Conservation (phyloP, 1,140 invertebrate genomes). For the Apis florea region DNA sequence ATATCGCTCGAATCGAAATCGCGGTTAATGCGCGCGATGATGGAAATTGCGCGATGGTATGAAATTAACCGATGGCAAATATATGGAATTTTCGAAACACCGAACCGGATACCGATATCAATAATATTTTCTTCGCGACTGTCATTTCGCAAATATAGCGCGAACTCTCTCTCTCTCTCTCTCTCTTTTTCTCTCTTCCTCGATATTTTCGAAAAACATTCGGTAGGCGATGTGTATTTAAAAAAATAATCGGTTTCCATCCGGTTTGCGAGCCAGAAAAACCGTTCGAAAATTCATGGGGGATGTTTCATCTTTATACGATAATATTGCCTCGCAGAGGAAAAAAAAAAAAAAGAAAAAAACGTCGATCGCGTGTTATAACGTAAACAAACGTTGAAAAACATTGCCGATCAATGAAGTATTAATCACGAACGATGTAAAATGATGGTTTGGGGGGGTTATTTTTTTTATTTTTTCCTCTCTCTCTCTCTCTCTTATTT, state of each 20-base stretch:
- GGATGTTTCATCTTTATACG: neutral
- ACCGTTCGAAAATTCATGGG: neutral
- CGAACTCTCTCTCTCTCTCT: too few relatives aligned
- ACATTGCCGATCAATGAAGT: neutral
- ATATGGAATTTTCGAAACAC: neutral
- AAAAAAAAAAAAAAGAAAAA: too few relatives aligned
- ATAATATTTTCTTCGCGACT: neutral
- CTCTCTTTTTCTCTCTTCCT: too few relatives aligned
- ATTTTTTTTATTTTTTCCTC: neutral
- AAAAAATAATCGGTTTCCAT: neutral
- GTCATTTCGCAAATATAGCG: too few relatives aligned
- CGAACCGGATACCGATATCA: neutral
- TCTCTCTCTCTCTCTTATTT: neutral
- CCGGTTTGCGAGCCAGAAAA: too few relatives aligned
- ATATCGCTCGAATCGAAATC: slow-evolving; percentile 35
- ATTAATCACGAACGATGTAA: neutral
- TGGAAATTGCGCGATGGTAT: slow-evolving; percentile 6
- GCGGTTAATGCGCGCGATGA: slow-evolving; percentile 2
- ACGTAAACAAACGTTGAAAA: neutral
- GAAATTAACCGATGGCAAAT: slow-evolving; percentile 10
- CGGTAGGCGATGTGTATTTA: neutral
- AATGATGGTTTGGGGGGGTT: neutral
- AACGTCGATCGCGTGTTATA: too few relatives aligned
- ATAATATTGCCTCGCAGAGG: neutral
- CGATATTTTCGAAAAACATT: neutral